phyloP scores from a whole-genome alignment of 2,888 invertebrate genomes.

The Polietes domitor region DNA sequence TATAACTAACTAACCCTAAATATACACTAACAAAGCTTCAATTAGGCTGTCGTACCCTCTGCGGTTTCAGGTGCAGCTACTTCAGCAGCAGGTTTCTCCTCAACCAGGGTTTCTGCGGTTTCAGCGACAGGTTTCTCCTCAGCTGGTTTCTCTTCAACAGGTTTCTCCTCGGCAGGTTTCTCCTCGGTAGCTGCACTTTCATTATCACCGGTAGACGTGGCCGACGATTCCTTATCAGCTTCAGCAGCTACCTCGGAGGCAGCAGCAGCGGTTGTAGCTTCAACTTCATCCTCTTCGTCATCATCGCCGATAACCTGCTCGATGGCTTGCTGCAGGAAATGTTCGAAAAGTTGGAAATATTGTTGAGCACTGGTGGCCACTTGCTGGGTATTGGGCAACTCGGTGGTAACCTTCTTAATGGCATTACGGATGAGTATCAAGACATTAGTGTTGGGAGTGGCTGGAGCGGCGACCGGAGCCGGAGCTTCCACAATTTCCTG shows the following conservation, averaged over 20 bases:
- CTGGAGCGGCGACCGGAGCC: constrained; percentile 3
- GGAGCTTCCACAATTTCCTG: background rate
- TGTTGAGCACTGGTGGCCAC: constrained; percentile 78
- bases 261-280: constrained; percentile 65
- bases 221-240: constrained; percentile 39
- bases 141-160: constrained; percentile 16
- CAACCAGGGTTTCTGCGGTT: constrained; percentile 25
- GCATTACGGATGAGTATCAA: constrained; percentile 77
- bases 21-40: constrained; percentile 33
- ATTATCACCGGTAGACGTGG: background rate
- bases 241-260: constrained; percentile 46
- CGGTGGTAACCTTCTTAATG: constrained; percentile 77
- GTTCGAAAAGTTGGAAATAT: constrained; percentile 78
- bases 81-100: too few relatives aligned
- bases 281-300: constrained; percentile 76
- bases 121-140: constrained; percentile 21
- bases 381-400: constrained; percentile 75
- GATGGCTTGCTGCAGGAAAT: constrained; percentile 78
- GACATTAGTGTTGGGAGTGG: constrained; percentile 75
- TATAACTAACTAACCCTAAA: constrained; percentile 49
- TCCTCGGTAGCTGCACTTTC: background rate
- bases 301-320: constrained; percentile 77
- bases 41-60: constrained; percentile 42
- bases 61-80: background rate
- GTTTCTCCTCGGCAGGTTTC: background rate